phyloP scores from a whole-genome alignment of 2,113 vertebrate species.

The Ovis canadensis region DNA sequence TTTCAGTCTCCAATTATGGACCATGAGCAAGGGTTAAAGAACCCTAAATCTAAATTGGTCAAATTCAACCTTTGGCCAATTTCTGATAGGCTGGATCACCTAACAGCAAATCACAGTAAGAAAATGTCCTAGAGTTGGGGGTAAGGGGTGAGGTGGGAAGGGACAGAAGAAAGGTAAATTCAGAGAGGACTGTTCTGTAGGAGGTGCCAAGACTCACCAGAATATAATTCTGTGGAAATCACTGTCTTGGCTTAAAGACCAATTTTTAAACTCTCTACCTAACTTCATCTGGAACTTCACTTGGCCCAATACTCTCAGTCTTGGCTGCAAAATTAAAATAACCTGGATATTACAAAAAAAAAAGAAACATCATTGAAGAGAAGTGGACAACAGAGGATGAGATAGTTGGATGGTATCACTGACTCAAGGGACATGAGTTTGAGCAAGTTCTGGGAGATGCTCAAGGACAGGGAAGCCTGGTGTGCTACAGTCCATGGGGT shows the following conservation, averaged over 20 bases:
- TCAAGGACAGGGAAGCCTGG: neutral
- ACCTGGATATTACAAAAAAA: neutral
- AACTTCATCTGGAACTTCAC: slow-evolving; percentile 12
- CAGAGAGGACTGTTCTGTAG: neutral
- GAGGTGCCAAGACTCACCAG: neutral
- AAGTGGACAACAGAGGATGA: neutral
- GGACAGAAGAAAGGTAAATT: neutral
- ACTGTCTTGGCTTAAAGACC: neutral
- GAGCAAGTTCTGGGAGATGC: neutral
- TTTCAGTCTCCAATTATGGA: neutral
- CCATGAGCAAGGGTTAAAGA: neutral
- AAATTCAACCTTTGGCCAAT: neutral
- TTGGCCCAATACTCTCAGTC: slow-evolving; percentile 24
- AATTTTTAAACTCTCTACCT: neutral
- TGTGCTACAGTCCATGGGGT: neutral
- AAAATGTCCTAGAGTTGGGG: neutral
- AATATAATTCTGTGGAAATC: neutral
- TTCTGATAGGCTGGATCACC: neutral
- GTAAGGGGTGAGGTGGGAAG: too few species aligned
- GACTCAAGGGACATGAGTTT: neutral
- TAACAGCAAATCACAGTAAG: neutral
- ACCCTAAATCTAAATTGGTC: neutral
- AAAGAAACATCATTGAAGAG: neutral
- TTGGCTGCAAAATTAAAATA: slow-evolving; percentile 21
- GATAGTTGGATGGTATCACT: neutral